Evolutionary conservation across 2,113 vertebrate species (phyloP).

Genomic region (Micronycteris hirsuta): DNA sequence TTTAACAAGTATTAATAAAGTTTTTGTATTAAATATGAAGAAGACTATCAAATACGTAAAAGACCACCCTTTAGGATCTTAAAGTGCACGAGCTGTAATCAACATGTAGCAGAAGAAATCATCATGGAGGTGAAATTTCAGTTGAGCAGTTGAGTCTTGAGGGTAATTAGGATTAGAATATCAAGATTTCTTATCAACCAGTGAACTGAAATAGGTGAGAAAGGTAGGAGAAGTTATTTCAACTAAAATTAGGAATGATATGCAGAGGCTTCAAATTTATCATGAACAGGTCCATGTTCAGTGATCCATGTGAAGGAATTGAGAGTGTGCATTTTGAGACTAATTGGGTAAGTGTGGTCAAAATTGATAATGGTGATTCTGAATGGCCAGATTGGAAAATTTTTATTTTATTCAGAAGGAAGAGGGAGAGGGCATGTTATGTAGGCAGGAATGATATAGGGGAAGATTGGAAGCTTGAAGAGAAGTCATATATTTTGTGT

Average conservation of each 20-base stretch:
- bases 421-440: neutral
- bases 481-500: neutral
- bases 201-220: neutral
- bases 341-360: neutral
- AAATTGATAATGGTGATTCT: neutral
- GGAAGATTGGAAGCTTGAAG: neutral
- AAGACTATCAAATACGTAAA: neutral
- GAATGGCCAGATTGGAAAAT: neutral
- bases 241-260: neutral
- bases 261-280: neutral
- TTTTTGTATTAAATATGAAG: neutral
- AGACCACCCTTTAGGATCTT: neutral
- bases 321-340: neutral
- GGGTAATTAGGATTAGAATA: neutral
- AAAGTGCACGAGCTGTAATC: neutral
- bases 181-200: neutral
- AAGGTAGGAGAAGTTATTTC: neutral
- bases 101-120: neutral
- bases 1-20: neutral
- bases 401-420: neutral
- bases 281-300: neutral
- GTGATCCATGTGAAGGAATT: neutral
- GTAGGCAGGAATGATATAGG: fast-evolving
- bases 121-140: neutral
- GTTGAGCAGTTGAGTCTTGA: neutral